Percentiles rank a stretch among this genome's conserved stretches.
These are phyloP conservation scores for Ditula angustiorana DNA, from an alignment of 2,888 invertebrate genomes.

Conservation along the genomic window DNA sequence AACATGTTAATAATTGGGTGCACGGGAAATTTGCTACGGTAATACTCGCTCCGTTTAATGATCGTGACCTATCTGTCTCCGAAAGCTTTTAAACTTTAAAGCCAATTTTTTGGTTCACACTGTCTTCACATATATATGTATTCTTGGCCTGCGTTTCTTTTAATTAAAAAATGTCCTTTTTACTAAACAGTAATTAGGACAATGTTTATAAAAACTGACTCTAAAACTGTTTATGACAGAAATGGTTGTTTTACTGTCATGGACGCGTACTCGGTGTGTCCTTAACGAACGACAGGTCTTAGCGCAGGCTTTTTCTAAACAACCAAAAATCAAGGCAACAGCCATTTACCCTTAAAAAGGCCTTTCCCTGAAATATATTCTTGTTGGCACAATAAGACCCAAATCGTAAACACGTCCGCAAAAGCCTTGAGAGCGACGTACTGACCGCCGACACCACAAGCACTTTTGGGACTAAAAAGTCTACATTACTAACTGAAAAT, in stretches of 20 bases:
- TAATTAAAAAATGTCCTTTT: too few relatives aligned
- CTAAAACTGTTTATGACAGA: too few relatives aligned
- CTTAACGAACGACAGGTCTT: background rate
- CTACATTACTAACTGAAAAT: slow-evolving; percentile 28
- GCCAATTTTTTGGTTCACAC: too few relatives aligned
- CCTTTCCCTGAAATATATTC: background rate
- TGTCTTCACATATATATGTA: too few relatives aligned
- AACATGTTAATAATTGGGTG: background rate
- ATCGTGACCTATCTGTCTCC: too few relatives aligned
- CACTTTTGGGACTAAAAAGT: slow-evolving; percentile 33
- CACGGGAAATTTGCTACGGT: too few relatives aligned
- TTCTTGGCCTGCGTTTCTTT: too few relatives aligned
- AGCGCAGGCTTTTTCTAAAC: background rate
- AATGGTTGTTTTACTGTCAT: too few relatives aligned
- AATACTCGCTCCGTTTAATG: too few relatives aligned
- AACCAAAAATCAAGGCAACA: background rate
- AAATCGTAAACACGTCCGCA: slow-evolving; percentile 27
- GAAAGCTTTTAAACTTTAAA: too few relatives aligned
- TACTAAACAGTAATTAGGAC: too few relatives aligned
- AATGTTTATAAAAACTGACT: too few relatives aligned
- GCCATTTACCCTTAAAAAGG: slow-evolving; percentile 3
- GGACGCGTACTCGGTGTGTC: background rate
- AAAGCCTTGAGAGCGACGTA: slow-evolving; percentile 9
- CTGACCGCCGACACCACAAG: slow-evolving; percentile 25
- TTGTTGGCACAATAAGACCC: slow-evolving; percentile 1